A percentile compares a stretch with the other conserved stretches of the same genome.
Evolutionary conservation across 2,888 invertebrate genomes (phyloP).

Genomic region (Apamea anceps): DNA sequence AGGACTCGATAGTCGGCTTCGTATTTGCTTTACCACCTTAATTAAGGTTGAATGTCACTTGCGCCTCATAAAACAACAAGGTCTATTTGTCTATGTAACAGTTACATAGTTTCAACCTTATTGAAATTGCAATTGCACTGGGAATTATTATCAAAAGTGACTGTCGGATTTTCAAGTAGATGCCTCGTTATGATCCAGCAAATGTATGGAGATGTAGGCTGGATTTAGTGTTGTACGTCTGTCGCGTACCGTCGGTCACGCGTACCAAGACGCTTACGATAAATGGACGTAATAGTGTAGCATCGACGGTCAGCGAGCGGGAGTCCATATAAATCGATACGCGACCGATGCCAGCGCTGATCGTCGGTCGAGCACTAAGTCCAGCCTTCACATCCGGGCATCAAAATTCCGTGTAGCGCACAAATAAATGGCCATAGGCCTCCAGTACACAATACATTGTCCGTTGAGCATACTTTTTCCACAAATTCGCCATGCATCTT

Average conservation of each 20-base stretch:
- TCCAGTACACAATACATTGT: conserved; percentile 26
- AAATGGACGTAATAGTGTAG: background rate
- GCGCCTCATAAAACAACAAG: background rate
- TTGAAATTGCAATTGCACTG: background rate
- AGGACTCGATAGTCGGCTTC: background rate
- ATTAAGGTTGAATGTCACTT: background rate
- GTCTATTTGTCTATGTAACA: background rate
- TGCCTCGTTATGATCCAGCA: background rate
- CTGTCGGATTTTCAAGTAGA: background rate
- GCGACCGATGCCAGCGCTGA: background rate
- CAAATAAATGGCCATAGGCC: background rate
- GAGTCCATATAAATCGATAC: background rate
- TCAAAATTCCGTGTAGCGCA: background rate
- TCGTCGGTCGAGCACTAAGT: background rate
- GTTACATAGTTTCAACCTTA: background rate
- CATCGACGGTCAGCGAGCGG: background rate
- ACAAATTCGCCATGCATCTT: conserved; percentile 56
- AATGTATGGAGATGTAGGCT: background rate
- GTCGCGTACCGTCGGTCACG: no score
- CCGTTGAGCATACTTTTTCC: conserved; percentile 39
- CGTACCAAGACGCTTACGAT: no score
- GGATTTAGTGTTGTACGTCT: no score
- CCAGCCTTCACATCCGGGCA: background rate
- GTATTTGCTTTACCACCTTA: background rate
- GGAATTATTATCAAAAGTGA: background rate